phyloP scores from a whole-genome alignment of 2,888 invertebrate genomes.

The Agrotis puta region DNA sequence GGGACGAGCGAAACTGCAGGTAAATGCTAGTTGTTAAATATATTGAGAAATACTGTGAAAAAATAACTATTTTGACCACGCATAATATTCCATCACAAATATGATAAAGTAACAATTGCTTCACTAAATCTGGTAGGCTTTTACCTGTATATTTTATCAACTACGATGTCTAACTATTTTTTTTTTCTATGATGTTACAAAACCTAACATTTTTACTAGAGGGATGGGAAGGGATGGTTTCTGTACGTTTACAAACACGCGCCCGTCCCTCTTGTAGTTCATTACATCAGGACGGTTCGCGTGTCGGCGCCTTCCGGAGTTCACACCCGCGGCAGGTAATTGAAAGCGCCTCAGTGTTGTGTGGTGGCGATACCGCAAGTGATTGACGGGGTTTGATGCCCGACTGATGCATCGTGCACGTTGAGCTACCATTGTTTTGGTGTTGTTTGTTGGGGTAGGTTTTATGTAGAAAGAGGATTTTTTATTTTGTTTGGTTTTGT shows the following conservation, averaged over 20 bases:
- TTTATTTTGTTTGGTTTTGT: not conserved
- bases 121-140: not conserved
- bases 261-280: not conserved
- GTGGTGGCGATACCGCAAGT: conserved; percentile 50
- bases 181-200: not conserved
- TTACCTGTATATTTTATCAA: not conserved
- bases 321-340: conserved; percentile 63
- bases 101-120: not conserved
- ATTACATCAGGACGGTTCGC: conserved; percentile 40
- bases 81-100: too few species aligned
- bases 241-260: not conserved
- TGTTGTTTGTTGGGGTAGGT: conserved; percentile 21
- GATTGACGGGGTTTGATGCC: conserved; percentile 56
- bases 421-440: conserved; percentile 10
- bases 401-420: conserved; percentile 43
- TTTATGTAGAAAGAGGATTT: not conserved
- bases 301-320: conserved; percentile 60
- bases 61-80: too few species aligned
- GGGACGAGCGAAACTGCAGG: too few species aligned
- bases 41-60: too few species aligned
- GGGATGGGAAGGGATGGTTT: too few species aligned
- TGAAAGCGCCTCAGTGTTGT: conserved; percentile 55
- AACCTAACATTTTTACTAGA: too few species aligned
- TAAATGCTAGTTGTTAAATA: too few species aligned
- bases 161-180: too few species aligned